Conservation (phyloP, 2,888 invertebrate species). For the Lasioglossum malachurum region DNA sequence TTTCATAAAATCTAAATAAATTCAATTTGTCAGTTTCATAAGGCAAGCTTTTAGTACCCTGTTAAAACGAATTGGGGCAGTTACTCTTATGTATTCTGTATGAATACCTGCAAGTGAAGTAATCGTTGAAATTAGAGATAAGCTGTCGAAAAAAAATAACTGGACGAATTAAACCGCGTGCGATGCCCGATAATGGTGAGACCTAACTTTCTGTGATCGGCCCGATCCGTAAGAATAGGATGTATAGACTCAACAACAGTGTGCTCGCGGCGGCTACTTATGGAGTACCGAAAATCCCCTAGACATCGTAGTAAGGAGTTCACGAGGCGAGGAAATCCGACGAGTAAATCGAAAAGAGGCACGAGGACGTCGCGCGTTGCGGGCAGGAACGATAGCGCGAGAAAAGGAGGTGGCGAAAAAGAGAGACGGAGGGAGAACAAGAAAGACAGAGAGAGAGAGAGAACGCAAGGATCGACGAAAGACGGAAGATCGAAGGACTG, state of each 20-base stretch:
- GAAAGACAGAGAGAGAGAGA: not conserved
- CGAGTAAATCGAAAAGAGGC: constrained; percentile 31
- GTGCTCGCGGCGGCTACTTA: not conserved
- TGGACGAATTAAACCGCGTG: not conserved
- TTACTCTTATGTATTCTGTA: no score
- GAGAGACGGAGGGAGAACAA: not conserved
- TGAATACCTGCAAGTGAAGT: not conserved
- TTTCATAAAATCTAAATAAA: not conserved
- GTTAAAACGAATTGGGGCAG: no score
- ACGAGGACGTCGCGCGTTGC: not conserved
- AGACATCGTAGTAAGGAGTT: constrained; percentile 19
- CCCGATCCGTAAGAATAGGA: not conserved
- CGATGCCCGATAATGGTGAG: not conserved
- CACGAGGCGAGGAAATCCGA: constrained; percentile 33
- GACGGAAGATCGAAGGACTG: constrained; percentile 36
- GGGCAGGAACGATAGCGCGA: no score
- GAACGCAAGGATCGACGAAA: not conserved
- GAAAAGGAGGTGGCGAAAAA: not conserved
- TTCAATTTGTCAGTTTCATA: not conserved
- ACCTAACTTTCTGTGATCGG: not conserved
- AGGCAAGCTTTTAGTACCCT: no score
- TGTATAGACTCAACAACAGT: not conserved
- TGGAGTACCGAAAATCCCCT: constrained; percentile 17
- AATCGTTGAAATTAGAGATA: not conserved
- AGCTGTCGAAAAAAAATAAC: not conserved